phyloP scores from a whole-genome alignment of 2,797 vertebrate genomes.

The Alfaro cultratus region DNA sequence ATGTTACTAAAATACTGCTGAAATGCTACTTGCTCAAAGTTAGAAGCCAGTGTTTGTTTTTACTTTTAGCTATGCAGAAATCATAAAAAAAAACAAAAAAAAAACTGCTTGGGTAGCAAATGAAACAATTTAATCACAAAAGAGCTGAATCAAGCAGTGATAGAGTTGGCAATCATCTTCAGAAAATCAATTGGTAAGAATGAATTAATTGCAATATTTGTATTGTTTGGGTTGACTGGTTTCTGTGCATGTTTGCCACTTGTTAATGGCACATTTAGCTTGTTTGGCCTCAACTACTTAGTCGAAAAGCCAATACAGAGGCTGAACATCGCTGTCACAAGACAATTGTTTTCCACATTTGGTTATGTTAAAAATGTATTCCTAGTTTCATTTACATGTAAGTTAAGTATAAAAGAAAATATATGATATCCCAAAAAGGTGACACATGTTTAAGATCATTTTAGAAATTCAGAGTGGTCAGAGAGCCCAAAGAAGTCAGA shows the following conservation, averaged over 20 bases:
- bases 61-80: background rate
- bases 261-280: background rate
- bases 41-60: background rate
- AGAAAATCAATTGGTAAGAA: background rate
- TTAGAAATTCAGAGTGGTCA: background rate
- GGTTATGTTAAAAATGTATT: background rate
- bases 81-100: background rate
- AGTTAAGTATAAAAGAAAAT: background rate
- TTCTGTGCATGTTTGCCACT: background rate
- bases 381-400: background rate
- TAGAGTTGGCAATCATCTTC: background rate
- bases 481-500: background rate
- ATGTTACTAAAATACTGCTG: background rate
- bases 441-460: background rate
- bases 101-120: background rate
- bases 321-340: background rate
- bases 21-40: background rate
- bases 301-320: background rate
- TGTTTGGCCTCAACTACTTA: background rate
- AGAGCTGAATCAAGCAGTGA: background rate
- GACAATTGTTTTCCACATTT: background rate
- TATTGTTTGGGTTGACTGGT: background rate
- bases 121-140: background rate
- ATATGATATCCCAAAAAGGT: background rate
- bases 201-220: background rate